Base-by-base conservation (phyloP, 1,140 invertebrate genomes). In the Nautilus pompilius region DNA sequence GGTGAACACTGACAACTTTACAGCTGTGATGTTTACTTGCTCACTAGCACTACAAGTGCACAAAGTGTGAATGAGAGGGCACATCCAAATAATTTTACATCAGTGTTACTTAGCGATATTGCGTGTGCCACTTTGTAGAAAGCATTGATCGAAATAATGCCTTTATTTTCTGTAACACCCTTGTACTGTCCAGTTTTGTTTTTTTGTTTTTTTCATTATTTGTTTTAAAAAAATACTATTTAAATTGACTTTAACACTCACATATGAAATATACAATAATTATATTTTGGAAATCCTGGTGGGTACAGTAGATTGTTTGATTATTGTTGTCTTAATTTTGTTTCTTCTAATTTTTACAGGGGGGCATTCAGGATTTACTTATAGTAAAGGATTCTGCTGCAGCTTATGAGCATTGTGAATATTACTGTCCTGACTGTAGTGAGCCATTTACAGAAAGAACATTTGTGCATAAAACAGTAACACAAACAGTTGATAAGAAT, bases 351-450 rank as follows among this genome's bases (percentile, higher is more conserved):
- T 57, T 32, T 60, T 62, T 76, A 2, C 66, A 92, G 89, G 92
- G 91, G 24, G 89, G 90, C 69, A 84, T 94, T 28, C 90, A 93
- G 82, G 80, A 91, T 71, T 79, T 93, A 54, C 84, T 88, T 68
- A 87, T 94, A 36, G 85, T 89, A 29, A 84, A 87, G 54, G 87
- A 85, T 66, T 90, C 91, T 10, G 90, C 92, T 71, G 87, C 89
- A 48, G 91, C 91, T 1, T 93, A 91, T 76, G 90, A 93, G 60
- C 85, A 91, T 61, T 93, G 91, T 73, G 80, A 83, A 0, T 70
- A 73, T 41, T 88, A 88, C 71, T 87, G 89, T 24, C 88, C 88
- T 4, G 84, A 90, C 67, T 93, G 91, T 74, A 71, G 80, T 36
- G 30, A 10, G 74, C 80, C 3, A 59, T 70, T 46, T 55, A 58